Percentiles rank a stretch among this genome's conserved stretches.
phyloP scores from a whole-genome alignment of 2,888 invertebrate species.

The Copidosoma aretas region DNA sequence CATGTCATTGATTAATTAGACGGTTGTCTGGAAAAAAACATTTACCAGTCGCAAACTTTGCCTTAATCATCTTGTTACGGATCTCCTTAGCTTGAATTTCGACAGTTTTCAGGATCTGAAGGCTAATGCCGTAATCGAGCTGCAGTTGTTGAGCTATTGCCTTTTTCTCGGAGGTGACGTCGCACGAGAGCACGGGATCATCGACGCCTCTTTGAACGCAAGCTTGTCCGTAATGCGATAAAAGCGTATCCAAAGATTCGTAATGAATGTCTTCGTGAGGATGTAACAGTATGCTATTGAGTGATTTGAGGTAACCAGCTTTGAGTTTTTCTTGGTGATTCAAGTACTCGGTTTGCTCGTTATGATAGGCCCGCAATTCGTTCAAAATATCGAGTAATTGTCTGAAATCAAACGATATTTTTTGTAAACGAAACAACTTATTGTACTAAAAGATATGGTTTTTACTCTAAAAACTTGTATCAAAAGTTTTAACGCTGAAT shows the following conservation, averaged over 20 bases:
- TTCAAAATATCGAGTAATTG: conserved; percentile 69
- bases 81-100: conserved; percentile 65
- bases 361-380: conserved; percentile 71
- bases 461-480: no score
- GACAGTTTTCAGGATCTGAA: conserved; percentile 64
- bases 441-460: no score
- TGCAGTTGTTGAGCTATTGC: conserved; percentile 59
- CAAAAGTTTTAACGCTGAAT: no score
- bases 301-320: neutral
- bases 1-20: neutral
- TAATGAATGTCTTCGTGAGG: conserved; percentile 56
- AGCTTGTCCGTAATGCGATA: conserved; percentile 57
- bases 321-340: conserved; percentile 67
- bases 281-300: conserved; percentile 64
- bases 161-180: conserved; percentile 59
- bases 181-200: conserved; percentile 59
- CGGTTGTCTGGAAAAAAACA: neutral
- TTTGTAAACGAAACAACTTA: no score
- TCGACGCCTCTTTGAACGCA: conserved; percentile 60
- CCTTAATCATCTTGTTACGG: conserved; percentile 61
- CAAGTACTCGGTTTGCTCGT: conserved; percentile 69
- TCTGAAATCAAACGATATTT: conserved; percentile 54
- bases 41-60: conserved; percentile 47
- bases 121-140: conserved; percentile 62
- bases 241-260: conserved; percentile 51